phyloP scores from a whole-genome alignment of 64 coral and sea anemone genomes.

The Montipora efflorescens region DNA sequence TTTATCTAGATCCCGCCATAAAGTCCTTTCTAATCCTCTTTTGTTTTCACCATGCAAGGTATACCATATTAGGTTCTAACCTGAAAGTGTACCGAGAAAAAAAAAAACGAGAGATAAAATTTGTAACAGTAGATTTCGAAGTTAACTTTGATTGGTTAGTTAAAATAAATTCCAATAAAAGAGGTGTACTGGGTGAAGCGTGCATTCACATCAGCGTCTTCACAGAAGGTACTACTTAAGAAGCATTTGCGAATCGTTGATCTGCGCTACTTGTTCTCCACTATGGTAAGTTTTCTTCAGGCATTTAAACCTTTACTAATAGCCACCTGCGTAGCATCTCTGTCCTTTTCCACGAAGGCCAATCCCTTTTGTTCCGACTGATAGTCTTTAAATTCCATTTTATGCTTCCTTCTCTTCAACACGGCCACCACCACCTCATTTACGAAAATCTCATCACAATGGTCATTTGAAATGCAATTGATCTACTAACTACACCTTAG shows the following conservation, averaged over 20 bases:
- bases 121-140: background rate
- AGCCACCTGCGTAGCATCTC: background rate
- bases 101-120: background rate
- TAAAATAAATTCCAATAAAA: slow-evolving; percentile 10
- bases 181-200: slow-evolving; percentile 4
- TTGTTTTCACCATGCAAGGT: background rate
- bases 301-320: background rate
- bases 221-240: background rate
- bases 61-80: no score
- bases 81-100: background rate
- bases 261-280: background rate
- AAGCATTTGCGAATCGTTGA: background rate
- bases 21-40: background rate
- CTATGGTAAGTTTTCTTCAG: background rate
- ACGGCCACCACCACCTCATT: background rate
- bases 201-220: background rate
- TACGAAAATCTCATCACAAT: background rate
- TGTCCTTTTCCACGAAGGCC: background rate
- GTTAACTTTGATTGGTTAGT: slow-evolving; percentile 8
- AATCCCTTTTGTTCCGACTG: background rate
- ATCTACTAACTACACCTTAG: no score
- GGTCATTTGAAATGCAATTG: no score
- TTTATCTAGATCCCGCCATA: background rate
- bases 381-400: background rate
- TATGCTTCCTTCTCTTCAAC: background rate